These are phyloP conservation scores for Gavia stellata DNA, from an alignment of 2,113 vertebrate species.

Conservation along the genomic window DNA sequence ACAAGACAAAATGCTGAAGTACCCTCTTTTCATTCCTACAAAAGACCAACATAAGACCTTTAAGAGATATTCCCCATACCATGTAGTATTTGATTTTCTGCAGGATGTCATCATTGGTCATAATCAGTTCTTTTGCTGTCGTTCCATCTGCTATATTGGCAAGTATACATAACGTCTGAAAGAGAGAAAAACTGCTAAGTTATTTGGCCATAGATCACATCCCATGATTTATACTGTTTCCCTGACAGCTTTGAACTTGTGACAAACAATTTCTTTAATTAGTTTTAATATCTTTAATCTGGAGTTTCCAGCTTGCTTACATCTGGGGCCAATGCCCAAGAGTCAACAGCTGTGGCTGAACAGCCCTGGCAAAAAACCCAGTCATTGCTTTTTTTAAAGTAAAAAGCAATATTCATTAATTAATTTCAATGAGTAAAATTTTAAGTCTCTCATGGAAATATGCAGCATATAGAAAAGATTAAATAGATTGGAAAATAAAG, in stretches of 20 bases:
- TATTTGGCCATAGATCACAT: neutral
- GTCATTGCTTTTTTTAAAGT: neutral
- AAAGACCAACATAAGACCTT: neutral
- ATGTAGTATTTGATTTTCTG: slow-evolving; percentile 99
- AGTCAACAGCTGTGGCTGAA: neutral
- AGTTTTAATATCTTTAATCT: neutral
- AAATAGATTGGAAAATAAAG: neutral
- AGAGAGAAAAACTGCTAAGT: slow-evolving; percentile 16
- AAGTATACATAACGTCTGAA: slow-evolving; percentile 93
- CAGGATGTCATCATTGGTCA: slow-evolving; percentile 97
- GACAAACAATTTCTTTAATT: slow-evolving; percentile 17
- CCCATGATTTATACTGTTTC: neutral
- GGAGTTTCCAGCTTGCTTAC: neutral
- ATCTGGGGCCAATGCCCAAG: neutral
- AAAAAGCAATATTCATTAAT: neutral
- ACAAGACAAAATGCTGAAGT: neutral
- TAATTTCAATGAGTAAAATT: neutral
- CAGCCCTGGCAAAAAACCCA: neutral
- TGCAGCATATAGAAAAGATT: neutral
- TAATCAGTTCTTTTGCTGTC: slow-evolving; percentile 94
- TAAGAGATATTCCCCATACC: slow-evolving; percentile 70
- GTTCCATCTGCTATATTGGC: slow-evolving; percentile 97
- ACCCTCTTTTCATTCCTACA: neutral
- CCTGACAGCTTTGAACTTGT: neutral
- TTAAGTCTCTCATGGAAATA: neutral